Evolutionary conservation across 2,888 invertebrate species (phyloP).

Genomic region (Caenorhabditis angaria): DNA sequence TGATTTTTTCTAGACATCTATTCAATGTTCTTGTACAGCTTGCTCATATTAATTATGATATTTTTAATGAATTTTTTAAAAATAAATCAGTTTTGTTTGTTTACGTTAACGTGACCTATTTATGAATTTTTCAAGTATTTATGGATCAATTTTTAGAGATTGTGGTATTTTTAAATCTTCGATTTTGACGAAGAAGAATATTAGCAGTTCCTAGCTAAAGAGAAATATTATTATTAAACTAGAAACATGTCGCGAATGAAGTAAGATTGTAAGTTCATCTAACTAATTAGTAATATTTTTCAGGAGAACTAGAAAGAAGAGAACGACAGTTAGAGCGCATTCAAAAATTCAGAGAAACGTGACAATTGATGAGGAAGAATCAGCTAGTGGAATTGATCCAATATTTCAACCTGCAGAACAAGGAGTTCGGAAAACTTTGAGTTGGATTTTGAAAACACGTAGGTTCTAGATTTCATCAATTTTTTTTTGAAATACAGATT

Average conservation of each 20-base stretch:
- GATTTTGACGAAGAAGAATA: no score
- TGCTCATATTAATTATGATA: constrained; percentile 9
- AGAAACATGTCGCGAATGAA: no score
- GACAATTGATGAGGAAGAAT: background rate
- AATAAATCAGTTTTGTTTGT: constrained; percentile 1
- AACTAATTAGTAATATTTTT: background rate
- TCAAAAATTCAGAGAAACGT: background rate
- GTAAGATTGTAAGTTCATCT: no score
- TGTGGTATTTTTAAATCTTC: no score
- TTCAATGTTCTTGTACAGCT: constrained; percentile 5
- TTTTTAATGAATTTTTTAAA: background rate
- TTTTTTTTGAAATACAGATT: background rate
- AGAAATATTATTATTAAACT: no score
- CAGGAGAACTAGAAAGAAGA: background rate
- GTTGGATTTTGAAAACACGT: background rate
- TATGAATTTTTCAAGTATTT: no score
- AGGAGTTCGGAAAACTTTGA: background rate
- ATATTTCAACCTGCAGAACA: background rate
- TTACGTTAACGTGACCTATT: no score
- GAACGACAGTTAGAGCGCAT: background rate
- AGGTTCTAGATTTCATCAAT: no score
- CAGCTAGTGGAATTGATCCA: background rate
- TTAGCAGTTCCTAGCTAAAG: no score
- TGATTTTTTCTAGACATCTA: constrained; percentile 37
- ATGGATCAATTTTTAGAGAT: no score